Base-by-base conservation (phyloP, 1,140 invertebrate genomes). In the Saccostrea echinata region DNA sequence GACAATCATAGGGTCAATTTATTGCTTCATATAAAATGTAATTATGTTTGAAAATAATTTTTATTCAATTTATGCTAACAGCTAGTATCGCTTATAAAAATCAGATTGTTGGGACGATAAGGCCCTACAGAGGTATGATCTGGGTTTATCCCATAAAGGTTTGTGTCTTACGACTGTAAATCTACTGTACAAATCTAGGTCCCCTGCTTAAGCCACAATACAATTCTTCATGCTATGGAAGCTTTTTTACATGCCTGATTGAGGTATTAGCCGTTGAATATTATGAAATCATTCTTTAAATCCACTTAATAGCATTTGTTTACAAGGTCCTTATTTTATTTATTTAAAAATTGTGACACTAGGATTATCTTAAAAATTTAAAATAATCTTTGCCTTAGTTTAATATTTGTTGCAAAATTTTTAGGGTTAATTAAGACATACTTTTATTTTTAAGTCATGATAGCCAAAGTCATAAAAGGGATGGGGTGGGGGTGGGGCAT, bases 1-100 rank as follows among this genome's bases (percentile, higher is more conserved):
- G 68, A 76, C 68, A 76, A 76, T 76, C 68, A 76, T 30, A 9
- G 68, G 68, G 68, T 76, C 68, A 76, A 76, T 76, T 76, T 76
- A 76, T 76, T 76, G 68, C 68, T 76, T 76, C 68, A 76, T 76
- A 76, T 76, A 76, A 76, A 76, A 30, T 76, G 68, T 76, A 76
- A 76, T 76, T 33, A 76, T 76, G 68, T 76, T 76, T 76, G 68
- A 76, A 76, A 76, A 76, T 76, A 33, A 76, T 76, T 76, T 76
- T 76, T 76, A 76, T 76, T 30, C 11, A 76, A 30, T 76, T 76
- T 30, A 27, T 76, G 68, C 27, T 76, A 76, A 76, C 30, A 76
- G 30, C 68, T 76, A 76, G 68, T 76, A 76, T 76, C 68, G 68
- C 68, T 76, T 33, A 76, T 27, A 30, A 76, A 30, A 76, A 76